Evolutionary conservation across 2,797 vertebrate genomes (phyloP).

Genomic region (Lophius americanus): DNA sequence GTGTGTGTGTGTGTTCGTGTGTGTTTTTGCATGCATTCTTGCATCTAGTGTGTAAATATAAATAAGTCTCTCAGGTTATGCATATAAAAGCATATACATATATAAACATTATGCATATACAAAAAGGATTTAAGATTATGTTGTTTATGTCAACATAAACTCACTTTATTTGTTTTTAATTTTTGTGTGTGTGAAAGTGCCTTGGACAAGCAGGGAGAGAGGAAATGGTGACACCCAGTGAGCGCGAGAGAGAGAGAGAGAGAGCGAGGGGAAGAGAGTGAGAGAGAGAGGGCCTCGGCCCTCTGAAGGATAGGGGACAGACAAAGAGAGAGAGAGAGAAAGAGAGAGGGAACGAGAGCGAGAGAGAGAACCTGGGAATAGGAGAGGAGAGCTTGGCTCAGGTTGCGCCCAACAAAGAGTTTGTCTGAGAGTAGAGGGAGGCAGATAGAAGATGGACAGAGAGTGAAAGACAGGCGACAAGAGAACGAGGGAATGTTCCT

Average conservation of each 20-base stretch:
- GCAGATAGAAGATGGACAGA: constrained; percentile 2
- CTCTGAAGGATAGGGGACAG: constrained; percentile 45
- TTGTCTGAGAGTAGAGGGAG: constrained; percentile 40
- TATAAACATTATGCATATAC: not conserved
- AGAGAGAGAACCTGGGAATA: constrained; percentile 69
- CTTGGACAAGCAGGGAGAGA: constrained; percentile 67
- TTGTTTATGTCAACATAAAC: constrained; percentile 1
- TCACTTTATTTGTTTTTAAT: not conserved
- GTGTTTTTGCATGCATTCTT: not conserved
- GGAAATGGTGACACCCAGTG: constrained; percentile 81
- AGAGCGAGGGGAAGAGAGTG: constrained; percentile 10
- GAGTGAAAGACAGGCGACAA: constrained; percentile 19
- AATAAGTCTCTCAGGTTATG: not conserved
- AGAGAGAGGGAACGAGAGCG: constrained; percentile 40
- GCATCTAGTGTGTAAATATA: constrained; percentile 1
- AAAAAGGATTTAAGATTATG: not conserved
- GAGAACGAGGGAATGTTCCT: not conserved
- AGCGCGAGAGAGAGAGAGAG: constrained; percentile 31
- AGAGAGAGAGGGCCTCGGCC: constrained; percentile 43
- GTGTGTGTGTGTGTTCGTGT: constrained; percentile 14
- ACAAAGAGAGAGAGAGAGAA: constrained; percentile 47
- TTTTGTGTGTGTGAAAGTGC: constrained; percentile 30
- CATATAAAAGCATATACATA: not conserved
- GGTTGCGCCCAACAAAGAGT: constrained; percentile 72
- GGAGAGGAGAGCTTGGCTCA: constrained; percentile 60